Percentiles rank a stretch among this genome's conserved stretches.
Evolutionary conservation across 2,113 vertebrate species (phyloP).

Genomic region (Neodontobutis hainanensis): DNA sequence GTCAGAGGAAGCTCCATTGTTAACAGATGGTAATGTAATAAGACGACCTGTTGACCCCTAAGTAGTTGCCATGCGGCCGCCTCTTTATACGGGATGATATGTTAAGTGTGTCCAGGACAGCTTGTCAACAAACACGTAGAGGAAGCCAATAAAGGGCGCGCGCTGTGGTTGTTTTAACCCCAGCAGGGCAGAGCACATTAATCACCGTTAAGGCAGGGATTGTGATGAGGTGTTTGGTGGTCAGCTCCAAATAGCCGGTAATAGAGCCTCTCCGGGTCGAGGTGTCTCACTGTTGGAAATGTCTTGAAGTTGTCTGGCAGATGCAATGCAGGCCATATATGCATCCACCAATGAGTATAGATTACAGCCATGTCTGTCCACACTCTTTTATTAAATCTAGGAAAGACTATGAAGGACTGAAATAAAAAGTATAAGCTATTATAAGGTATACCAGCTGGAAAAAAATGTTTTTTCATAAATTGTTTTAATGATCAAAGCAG

Average conservation of each 20-base stretch:
- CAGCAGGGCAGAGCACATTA: slow-evolving; percentile 68
- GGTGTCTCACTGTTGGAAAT: slow-evolving; percentile 23
- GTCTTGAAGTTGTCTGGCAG: slow-evolving; percentile 10
- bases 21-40: slow-evolving; percentile 83
- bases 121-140: slow-evolving; percentile 86
- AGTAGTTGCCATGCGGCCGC: slow-evolving; percentile 70
- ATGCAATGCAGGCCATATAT: slow-evolving; percentile 2
- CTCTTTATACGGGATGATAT: slow-evolving; percentile 75
- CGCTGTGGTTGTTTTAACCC: slow-evolving; percentile 75
- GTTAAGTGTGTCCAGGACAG: slow-evolving; percentile 83
- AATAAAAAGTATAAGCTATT: neutral
- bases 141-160: slow-evolving; percentile 63
- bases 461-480: neutral
- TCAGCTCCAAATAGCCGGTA: slow-evolving; percentile 58
- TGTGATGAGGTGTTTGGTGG: slow-evolving; percentile 78
- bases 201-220: slow-evolving; percentile 65
- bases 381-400: neutral
- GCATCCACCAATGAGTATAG: neutral
- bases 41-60: slow-evolving; percentile 74
- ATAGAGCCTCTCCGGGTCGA: slow-evolving; percentile 41
- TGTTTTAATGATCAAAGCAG: neutral
- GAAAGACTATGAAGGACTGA: neutral
- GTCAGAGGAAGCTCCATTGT: slow-evolving; percentile 70
- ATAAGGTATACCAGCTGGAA: neutral
- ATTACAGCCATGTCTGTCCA: neutral